Evolutionary conservation across 2,797 vertebrate genomes (phyloP).

Genomic region (Geotrypetes seraphini): DNA sequence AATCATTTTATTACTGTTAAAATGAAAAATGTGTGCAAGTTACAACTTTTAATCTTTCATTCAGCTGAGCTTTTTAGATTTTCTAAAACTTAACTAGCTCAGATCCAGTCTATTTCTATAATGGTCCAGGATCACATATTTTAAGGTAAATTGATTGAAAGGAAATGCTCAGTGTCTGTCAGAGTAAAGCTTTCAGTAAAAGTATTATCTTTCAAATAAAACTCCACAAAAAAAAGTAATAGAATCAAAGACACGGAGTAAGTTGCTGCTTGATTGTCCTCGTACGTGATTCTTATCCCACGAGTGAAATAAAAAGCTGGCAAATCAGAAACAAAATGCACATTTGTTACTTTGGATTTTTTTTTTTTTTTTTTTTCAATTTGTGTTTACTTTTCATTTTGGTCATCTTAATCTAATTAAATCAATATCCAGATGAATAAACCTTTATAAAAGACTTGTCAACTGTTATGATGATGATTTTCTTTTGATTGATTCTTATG

Average conservation of each 20-base stretch:
- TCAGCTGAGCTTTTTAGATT: neutral
- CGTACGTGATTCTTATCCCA: slow-evolving; percentile 13
- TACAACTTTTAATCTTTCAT: no score
- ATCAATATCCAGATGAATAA: no score
- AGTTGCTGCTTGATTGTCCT: slow-evolving; percentile 15
- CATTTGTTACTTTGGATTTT: no score
- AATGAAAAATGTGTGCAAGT: no score
- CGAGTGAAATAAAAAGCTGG: slow-evolving; percentile 16
- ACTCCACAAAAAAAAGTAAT: slow-evolving; percentile 2
- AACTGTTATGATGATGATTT: no score
- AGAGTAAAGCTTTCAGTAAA: slow-evolving; percentile 1
- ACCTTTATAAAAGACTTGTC: no score
- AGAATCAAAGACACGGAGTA: slow-evolving; percentile 9
- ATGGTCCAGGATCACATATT: slow-evolving; percentile 18
- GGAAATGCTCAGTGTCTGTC: slow-evolving; percentile 11
- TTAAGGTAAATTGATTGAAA: slow-evolving; percentile 31
- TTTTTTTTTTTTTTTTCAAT: slow-evolving; percentile 30
- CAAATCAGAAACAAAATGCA: slow-evolving; percentile 20
- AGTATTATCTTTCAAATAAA: no score
- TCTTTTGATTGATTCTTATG: no score
- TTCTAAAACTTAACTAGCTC: slow-evolving; percentile 11
- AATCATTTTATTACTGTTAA: no score
- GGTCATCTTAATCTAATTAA: slow-evolving; percentile 23
- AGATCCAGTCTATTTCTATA: slow-evolving; percentile 11
- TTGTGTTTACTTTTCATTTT: slow-evolving; percentile 32